Percentiles rank a stretch among this genome's conserved stretches.
phyloP scores from a whole-genome alignment of 2,113 vertebrate genomes.

The Lepus americanus region DNA sequence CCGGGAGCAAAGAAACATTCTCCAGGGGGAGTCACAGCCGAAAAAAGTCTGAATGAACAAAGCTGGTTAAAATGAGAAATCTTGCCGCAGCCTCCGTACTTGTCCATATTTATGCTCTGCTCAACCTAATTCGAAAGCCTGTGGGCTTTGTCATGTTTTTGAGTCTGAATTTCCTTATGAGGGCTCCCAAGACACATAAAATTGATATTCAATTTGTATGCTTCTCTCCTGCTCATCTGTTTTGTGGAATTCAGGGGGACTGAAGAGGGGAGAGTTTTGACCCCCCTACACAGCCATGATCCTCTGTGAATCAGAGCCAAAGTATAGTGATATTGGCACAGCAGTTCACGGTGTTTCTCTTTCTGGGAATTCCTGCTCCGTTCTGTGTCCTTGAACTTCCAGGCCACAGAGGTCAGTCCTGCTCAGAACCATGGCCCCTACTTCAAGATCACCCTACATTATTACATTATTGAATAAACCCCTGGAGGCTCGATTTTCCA shows the following conservation, averaged over 20 bases:
- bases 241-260: background rate
- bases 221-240: background rate
- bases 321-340: background rate
- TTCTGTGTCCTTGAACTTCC: conserved; percentile 19
- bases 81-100: background rate
- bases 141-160: background rate
- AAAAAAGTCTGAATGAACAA: background rate
- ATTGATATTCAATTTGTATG: background rate
- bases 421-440: background rate
- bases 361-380: background rate
- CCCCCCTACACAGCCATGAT: background rate
- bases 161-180: background rate
- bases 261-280: background rate
- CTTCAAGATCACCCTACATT: background rate
- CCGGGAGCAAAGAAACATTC: conserved; percentile 5
- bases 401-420: background rate
- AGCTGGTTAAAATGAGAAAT: background rate
- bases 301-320: background rate
- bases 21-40: too few relatives aligned
- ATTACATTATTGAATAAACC: background rate
- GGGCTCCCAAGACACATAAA: background rate
- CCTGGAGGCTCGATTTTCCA: background rate
- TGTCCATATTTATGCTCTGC: background rate
- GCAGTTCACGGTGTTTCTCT: background rate
- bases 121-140: background rate